Base-by-base conservation (phyloP, 92 coral and sea anemone genomes). In the Porites rus region DNA sequence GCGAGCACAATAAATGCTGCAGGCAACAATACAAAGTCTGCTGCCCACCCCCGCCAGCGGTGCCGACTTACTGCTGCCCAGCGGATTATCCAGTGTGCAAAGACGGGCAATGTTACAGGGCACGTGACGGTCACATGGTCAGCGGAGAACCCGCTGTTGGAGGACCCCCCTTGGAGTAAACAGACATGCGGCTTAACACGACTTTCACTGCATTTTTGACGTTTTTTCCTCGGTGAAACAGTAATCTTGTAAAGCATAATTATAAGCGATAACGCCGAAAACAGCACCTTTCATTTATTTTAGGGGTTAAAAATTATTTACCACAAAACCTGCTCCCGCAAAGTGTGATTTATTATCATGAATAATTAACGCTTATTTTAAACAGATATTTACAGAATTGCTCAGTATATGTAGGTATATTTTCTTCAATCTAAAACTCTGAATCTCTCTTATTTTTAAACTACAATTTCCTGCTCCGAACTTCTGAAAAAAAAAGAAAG, bases 1-100 rank as follows among this genome's bases (percentile, higher is more conserved):
- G 98, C 69, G 84, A 87, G 8, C 84, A 91, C 66, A 89, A 96
- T 90, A 79, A 17, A 53, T 96, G 99, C 77, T 96, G 99, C 21
- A 59, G 87, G 46, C 58, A 72, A 16, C 88, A 10, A 1, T 93
- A 80, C 82, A 91, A 95, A 31, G 84, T 93, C 81, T 94, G 98
- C 80, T 92, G 96, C 64, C 92, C 92, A 10, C 67, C 74, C 0
- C 83, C 90, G 60, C 90, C 90, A 13, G 90, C 88, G 31, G 90
- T 54, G 69, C 94, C 96, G 25, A 72, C 88, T 6, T 75, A 66
- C 76, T 93, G 96, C 79, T 93, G 96, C 52, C 76, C 91, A 28
- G 76, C 80, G 56, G 94, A 21, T 17, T 86, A 12, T 53, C 91
- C 93, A 67, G 72, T 86, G 51, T 90, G 93, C 59, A 65, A 13